These are phyloP conservation scores for Orthosia gothica DNA, from an alignment of 2,888 invertebrate genomes.

Conservation along the genomic window DNA sequence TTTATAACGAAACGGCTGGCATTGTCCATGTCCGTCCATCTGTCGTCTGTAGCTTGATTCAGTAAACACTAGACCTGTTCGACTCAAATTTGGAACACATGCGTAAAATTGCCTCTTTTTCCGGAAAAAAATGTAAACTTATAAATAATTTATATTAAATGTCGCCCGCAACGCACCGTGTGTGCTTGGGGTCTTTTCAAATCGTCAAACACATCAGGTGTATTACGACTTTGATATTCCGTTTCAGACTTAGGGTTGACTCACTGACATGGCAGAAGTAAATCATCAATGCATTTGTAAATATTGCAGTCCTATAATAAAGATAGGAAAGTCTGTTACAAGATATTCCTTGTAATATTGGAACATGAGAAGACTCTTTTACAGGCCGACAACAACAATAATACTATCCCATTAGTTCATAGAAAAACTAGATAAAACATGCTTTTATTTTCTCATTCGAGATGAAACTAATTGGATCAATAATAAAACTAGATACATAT, in stretches of 20 bases:
- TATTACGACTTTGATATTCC: constrained; percentile 54
- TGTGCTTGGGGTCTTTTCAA: constrained; percentile 45
- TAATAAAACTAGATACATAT: constrained; percentile 15
- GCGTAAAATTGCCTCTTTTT: constrained; percentile 49
- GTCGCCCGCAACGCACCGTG: constrained; percentile 29
- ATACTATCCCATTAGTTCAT: constrained; percentile 15
- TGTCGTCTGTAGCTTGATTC: constrained; percentile 46
- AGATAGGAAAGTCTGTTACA: constrained; percentile 5
- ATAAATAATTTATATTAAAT: constrained; percentile 57
- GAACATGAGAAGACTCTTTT: constrained; percentile 17
- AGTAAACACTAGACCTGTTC: constrained; percentile 44
- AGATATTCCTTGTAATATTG: constrained; percentile 10
- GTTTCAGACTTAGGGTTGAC: constrained; percentile 55
- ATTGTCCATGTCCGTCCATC: constrained; percentile 38
- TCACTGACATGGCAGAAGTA: constrained; percentile 24
- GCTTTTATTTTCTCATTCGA: not conserved
- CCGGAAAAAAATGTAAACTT: constrained; percentile 45
- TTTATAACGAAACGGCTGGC: constrained; percentile 34
- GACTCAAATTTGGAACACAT: constrained; percentile 49
- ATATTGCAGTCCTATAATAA: constrained; percentile 50
- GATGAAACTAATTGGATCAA: constrained; percentile 20
- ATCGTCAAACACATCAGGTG: constrained; percentile 44
- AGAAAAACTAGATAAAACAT: constrained; percentile 6
- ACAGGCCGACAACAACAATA: constrained; percentile 13
- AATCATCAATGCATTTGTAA: constrained; percentile 45